Evolutionary conservation across 1,140 invertebrate genomes (phyloP), one percentile per base, ranked within the genome.

Genomic region (Aleiodes sp.): DNA sequence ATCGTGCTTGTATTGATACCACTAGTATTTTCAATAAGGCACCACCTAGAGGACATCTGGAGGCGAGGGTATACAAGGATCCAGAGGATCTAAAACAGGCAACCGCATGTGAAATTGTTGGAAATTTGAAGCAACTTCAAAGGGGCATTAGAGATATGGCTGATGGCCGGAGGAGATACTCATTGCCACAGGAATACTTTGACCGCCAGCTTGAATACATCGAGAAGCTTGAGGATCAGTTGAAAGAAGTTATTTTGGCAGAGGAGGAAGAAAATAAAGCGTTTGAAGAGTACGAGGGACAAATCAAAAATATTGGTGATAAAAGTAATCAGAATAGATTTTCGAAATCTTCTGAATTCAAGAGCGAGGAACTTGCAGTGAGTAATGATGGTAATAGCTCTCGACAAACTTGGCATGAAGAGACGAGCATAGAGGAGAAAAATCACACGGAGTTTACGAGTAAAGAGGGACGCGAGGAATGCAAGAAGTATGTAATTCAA

Each of bases 191-290:
- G 71, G 90, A 92, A 73, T 83, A 92, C 60, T 90, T 91, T 76
- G 88, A 90, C 9, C 87, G 89, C 75, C 92, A 93, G 81, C 87
- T 93, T 72, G 87, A 89, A 75, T 91, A 92, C 70, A 91, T 93
- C 21, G 85, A 89, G 12, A 84, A 88, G n/a, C 28, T 86, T 65
- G 83, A 87, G 39, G 73, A 80, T 29, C 82, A 82, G 24, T 62
- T 85, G 37, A 77, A 76, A 16, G 76, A 86, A 1, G 82, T 80
- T 2, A 72, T 84, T 24, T 4, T 80, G 1, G 75, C 76, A 1
- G 81, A 82, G 28, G 80, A 80, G 57, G 78, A 80, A 29, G 77
- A 80, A 29, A 52, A 61, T 4, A 65, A 57, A 43, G 73, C 68
- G 0, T 76, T 64, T n/a, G 74, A 76, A 37, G 73, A 77, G 6